Evolutionary conservation across 2,797 vertebrate species (phyloP), one percentile per base, ranked within the genome.

Genomic region (Danio aesculapii): DNA sequence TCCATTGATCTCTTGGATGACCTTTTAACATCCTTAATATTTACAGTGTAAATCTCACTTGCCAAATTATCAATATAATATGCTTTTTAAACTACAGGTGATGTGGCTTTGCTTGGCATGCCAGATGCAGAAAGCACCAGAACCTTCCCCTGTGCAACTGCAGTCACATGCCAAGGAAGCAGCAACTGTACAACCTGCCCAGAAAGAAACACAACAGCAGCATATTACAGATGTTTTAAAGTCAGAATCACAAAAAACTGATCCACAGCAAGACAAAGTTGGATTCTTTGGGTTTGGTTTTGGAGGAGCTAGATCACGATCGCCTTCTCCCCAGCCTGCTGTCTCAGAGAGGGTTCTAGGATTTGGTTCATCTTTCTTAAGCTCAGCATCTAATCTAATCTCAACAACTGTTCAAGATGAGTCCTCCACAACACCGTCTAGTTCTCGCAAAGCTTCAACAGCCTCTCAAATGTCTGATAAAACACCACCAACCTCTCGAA

Each of bases 41-140:
- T 11, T 21, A 69, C 12, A 59, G 10, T 61, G 13, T 39, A 49
- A 17, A 39, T 49, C 59, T 57, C 4, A 67, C 10, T 30, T 47
- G 9, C 49, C 16, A 39, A 21, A 47, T 41, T 0, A 10, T 49
- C 19, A 55, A 53, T 50, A 53, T 6, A 14, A 41, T 44, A 43
- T 69, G 47, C 6, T 75, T 81, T 62, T 5, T 19, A 62, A 59
- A 21, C 62, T 84, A 17, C 89, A 96, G 95, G 86, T 94, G 62
- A 93, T 91, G 88, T 98, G 97, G 98, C 92, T 98, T 68, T 99
- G 97, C 92, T 94, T 99, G 85, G 96, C 95, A 76, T 99, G 98
- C 87, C 98, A 98, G 89, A 95, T 97, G 95, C 94, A 96, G 86
- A 93, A 95, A 94, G 95, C 97, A 85, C 49, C 89, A 44, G 21